Percentiles rank a stretch among this genome's conserved stretches.
Evolutionary conservation across 2,797 vertebrate genomes (phyloP).

Genomic region (Sebastes melanostomus): DNA sequence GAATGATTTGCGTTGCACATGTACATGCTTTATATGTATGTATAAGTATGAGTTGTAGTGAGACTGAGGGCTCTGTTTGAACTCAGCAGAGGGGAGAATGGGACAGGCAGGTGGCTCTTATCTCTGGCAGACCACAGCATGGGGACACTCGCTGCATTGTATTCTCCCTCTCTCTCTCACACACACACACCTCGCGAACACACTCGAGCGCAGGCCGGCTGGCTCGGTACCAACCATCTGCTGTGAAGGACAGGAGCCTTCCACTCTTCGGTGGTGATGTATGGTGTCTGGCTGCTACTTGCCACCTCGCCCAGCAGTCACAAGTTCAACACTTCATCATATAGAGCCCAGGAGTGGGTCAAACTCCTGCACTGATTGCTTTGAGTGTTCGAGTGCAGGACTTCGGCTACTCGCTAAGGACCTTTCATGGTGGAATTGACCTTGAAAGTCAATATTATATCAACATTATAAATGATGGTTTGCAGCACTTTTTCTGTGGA

Average conservation of each 20-base stretch:
- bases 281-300: constrained; percentile 63
- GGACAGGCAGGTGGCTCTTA: constrained; percentile 86
- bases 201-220: constrained; percentile 23
- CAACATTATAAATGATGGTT: not conserved
- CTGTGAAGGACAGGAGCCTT: constrained; percentile 56
- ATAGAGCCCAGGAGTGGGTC: constrained; percentile 37
- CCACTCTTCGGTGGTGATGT: constrained; percentile 57
- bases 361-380: constrained; percentile 30
- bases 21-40: not conserved
- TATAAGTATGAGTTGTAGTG: not conserved
- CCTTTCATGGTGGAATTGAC: not conserved
- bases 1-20: not conserved
- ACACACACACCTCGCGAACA: not conserved
- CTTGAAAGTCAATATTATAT: not conserved
- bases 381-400: not conserved
- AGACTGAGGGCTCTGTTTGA: constrained; percentile 51
- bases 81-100: constrained; percentile 34
- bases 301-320: constrained; percentile 60
- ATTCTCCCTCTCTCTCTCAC: not conserved
- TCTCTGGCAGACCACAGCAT: constrained; percentile 62
- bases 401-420: not conserved
- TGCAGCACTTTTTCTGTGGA: not conserved
- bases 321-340: constrained; percentile 67
- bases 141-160: constrained; percentile 84
- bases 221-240: constrained; percentile 61